Percentiles rank a stretch among this genome's conserved stretches.
phyloP scores from a whole-genome alignment of 2,888 invertebrate genomes.

The Drosophila basisetae region DNA sequence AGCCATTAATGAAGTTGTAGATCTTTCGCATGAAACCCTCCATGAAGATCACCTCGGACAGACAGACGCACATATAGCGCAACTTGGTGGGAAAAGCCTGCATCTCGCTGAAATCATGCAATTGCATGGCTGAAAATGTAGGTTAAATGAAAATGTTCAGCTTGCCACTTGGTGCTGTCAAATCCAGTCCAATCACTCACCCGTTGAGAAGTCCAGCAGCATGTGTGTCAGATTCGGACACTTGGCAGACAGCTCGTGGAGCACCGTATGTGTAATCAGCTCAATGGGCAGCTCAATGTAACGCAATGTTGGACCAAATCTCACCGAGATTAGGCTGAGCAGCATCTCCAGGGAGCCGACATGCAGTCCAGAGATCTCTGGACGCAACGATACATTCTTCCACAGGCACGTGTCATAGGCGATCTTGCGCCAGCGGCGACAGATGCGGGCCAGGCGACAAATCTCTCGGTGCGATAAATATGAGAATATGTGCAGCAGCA shows the following conservation, averaged over 20 bases:
- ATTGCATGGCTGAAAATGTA: constrained; percentile 92
- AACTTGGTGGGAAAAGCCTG: constrained; percentile 99
- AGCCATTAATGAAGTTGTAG: constrained; percentile 99
- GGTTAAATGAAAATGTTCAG: not conserved
- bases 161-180: too few species aligned
- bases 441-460: constrained; percentile 96
- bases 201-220: constrained; percentile 98
- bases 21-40: constrained; percentile 99
- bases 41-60: constrained; percentile 99
- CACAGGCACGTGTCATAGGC: constrained; percentile 98
- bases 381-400: constrained; percentile 97
- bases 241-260: constrained; percentile 98
- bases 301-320: constrained; percentile 94
- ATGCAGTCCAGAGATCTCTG: constrained; percentile 94
- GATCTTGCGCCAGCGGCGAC: constrained; percentile 97
- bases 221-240: constrained; percentile 98
- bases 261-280: constrained; percentile 97
- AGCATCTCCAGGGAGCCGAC: constrained; percentile 93
- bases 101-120: constrained; percentile 99
- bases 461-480: constrained; percentile 97
- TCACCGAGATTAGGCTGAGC: constrained; percentile 93
- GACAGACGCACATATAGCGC: constrained; percentile 96
- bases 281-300: constrained; percentile 98
- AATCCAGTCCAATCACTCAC: constrained; percentile 77
- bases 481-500: constrained; percentile 96